Evolutionary conservation across 2,113 vertebrate species (phyloP), one percentile per base, ranked within the genome.

Genomic region (Leptobrachium leishanense): DNA sequence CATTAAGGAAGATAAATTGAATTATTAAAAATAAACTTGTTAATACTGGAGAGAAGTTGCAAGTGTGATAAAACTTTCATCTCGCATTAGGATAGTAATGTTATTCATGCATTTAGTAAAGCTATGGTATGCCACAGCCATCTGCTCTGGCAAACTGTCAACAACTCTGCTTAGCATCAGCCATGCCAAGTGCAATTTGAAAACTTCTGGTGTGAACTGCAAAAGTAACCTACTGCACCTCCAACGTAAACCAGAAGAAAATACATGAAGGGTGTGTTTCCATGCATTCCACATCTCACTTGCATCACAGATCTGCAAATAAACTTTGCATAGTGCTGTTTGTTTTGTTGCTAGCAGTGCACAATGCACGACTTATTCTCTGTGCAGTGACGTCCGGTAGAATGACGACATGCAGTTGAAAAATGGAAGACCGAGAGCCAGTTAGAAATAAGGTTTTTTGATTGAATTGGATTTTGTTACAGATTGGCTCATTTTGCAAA

Each of bases 81-180:
- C 86, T 85, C 55, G 0, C 77, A 84, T 90, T 88, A 88, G 87
- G 83, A 87, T 86, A 88, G 81, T 89, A 87, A 88, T 85, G 85
- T 70, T 75, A 76, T 90, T 88, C 84, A 88, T 85, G 81, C 85
- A 84, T 88, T 89, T 86, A 85, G 85, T 86, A 89, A 59, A 89
- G 86, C 88, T 89, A 88, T 88, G 84, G 85, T 89, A 87, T 90
- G 82, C 75, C 77, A 68, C 84, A 82, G 78, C 87, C 86, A 88
- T 86, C 85, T 90, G 88, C 84, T 90, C 85, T 54, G 67, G 81
- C 79, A 88, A 88, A 84, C 84, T 91, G 88, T 87, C 76, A 88
- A 86, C 81, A 80, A 84, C 79, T 84, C 54, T 77, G 77, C 43
- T 50, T 85, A 53, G 71, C 42, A 72, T 77, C 46, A 79, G 46